Evolutionary conservation across 1,140 invertebrate genomes (phyloP).

Genomic region (Galleria mellonella): DNA sequence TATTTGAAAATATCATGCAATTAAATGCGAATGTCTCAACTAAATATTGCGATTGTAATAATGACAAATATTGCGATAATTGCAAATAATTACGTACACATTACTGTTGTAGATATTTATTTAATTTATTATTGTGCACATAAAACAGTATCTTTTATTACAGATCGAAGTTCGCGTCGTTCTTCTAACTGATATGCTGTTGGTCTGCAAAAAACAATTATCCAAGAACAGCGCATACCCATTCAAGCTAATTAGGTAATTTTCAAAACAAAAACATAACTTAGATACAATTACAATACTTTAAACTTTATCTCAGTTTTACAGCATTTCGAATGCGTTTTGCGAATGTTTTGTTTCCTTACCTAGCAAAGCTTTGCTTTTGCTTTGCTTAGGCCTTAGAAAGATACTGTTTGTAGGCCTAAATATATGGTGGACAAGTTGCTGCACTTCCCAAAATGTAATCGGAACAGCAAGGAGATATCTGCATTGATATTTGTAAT

Average conservation of each 20-base stretch:
- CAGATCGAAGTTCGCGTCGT: constrained; percentile 54
- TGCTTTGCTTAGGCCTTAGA: not conserved
- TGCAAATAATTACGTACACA: too few species aligned
- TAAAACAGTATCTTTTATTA: constrained; percentile 11
- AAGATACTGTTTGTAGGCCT: constrained; percentile 30
- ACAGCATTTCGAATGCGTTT: not conserved
- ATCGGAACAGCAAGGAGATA: constrained; percentile 25
- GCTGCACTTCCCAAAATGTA: constrained; percentile 21
- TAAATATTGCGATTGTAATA: too few species aligned
- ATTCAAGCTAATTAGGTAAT: constrained; percentile 51
- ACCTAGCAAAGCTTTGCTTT: not conserved
- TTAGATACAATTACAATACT: too few species aligned
- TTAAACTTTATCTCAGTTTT: constrained; percentile 4
- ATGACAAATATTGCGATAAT: too few species aligned
- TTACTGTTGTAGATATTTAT: too few species aligned
- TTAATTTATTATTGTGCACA: too few species aligned
- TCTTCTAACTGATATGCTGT: constrained; percentile 58
- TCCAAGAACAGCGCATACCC: constrained; percentile 22
- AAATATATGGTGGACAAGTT: constrained; percentile 56
- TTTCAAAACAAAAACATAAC: too few species aligned
- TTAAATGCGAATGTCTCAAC: too few species aligned
- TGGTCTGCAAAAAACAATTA: constrained; percentile 46
- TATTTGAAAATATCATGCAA: too few species aligned
- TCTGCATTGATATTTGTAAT: constrained; percentile 31
- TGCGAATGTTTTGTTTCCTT: not conserved